phyloP scores from a whole-genome alignment of 1,140 invertebrate genomes.

The Armadillidium nasatum region DNA sequence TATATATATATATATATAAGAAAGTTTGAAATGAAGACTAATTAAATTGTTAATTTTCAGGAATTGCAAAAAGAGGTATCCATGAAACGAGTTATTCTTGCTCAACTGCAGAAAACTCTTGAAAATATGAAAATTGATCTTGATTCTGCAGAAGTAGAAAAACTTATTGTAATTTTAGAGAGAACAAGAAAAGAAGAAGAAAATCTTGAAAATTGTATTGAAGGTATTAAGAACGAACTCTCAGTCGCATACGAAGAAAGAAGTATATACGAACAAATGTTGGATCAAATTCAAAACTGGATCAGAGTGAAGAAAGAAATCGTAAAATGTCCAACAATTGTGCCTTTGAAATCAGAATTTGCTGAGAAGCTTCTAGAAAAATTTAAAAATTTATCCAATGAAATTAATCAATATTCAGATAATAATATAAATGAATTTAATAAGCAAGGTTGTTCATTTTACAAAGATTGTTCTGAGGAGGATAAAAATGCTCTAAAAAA shows the following conservation, averaged over 20 bases:
- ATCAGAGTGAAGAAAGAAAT: slow-evolving; percentile 69
- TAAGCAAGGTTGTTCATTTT: slow-evolving; percentile 66
- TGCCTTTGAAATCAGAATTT: slow-evolving; percentile 60
- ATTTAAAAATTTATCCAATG: slow-evolving; percentile 65
- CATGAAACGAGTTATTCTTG: slow-evolving; percentile 72
- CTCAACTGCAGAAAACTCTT: slow-evolving; percentile 74
- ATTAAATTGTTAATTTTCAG: slow-evolving; percentile 50
- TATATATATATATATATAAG: too few relatives aligned
- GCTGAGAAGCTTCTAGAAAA: slow-evolving; percentile 71
- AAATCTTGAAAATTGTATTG: slow-evolving; percentile 46
- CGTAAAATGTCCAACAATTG: slow-evolving; percentile 56
- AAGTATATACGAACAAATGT: slow-evolving; percentile 67
- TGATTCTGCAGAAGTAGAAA: slow-evolving; percentile 68
- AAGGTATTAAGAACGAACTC: slow-evolving; percentile 65
- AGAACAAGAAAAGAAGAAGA: slow-evolving; percentile 48
- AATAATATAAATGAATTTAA: slow-evolving; percentile 65
- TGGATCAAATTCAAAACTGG: slow-evolving; percentile 73
- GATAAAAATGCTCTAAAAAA: slow-evolving; percentile 53
- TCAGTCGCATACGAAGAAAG: slow-evolving; percentile 61
- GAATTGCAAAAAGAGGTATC: slow-evolving; percentile 75
- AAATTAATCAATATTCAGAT: slow-evolving; percentile 73
- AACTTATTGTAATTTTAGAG: slow-evolving; percentile 64
- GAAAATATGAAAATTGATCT: slow-evolving; percentile 76
- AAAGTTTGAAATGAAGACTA: too few relatives aligned
- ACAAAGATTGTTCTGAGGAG: slow-evolving; percentile 72